These are phyloP conservation scores for Melitaea athalia DNA, from an alignment of 2,888 invertebrate genomes.

Conservation along the genomic window DNA sequence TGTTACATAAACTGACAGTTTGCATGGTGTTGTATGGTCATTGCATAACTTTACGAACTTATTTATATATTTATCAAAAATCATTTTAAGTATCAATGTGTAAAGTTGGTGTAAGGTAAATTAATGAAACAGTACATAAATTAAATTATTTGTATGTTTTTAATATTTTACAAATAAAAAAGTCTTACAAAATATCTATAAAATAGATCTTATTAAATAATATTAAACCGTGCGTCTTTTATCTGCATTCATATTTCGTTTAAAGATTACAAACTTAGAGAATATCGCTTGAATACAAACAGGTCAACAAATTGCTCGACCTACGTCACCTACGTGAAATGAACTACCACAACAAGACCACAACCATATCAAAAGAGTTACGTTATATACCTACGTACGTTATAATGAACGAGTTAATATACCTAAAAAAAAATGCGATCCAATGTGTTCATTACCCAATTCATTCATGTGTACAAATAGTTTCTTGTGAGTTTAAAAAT, in stretches of 20 bases:
- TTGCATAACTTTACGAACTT: background rate
- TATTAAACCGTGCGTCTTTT: background rate
- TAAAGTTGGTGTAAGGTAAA: background rate
- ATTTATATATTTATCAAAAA: background rate
- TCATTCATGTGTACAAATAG: no score
- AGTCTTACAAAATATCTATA: background rate
- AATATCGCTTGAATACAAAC: background rate
- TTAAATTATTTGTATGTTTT: background rate
- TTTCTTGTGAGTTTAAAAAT: no score
- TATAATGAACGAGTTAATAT: no score
- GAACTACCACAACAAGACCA: background rate
- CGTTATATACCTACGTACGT: no score
- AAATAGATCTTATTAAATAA: background rate
- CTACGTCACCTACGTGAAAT: background rate
- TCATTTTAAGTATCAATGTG: no score
- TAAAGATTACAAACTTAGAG: background rate
- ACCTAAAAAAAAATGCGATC: no score
- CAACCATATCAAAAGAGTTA: no score
- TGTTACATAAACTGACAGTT: background rate
- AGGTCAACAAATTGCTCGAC: background rate
- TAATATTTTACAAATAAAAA: background rate
- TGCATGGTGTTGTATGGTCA: background rate
- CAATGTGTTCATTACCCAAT: no score
- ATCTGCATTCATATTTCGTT: background rate
- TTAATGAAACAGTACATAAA: background rate